Percentiles rank a stretch among this genome's conserved stretches.
Evolutionary conservation across 1,140 invertebrate species (phyloP).

Genomic region (Ruditapes philippinarum): DNA sequence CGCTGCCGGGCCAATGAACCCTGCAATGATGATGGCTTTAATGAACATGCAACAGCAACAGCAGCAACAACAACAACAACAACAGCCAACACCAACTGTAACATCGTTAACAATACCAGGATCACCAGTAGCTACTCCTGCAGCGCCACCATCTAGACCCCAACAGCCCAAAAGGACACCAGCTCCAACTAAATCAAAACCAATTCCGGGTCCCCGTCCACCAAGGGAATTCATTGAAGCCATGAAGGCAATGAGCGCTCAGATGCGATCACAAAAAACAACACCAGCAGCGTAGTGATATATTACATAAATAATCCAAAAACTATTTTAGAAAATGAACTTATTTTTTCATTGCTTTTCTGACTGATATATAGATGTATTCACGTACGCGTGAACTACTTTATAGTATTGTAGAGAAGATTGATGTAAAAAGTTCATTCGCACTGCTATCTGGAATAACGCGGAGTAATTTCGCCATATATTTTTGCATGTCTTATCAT

Average conservation of each 20-base stretch:
- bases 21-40: slow-evolving; percentile 19
- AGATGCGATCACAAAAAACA: slow-evolving; percentile 29
- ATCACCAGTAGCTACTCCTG: background rate
- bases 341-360: too few species aligned
- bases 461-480: too few species aligned
- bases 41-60: slow-evolving; percentile 40
- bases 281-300: background rate
- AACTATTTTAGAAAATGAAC: too few species aligned
- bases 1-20: background rate
- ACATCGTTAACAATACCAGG: background rate
- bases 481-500: too few species aligned
- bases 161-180: background rate
- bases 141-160: background rate
- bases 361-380: too few species aligned
- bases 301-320: background rate
- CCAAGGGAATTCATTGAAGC: slow-evolving; percentile 47
- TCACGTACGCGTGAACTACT: too few species aligned
- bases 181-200: background rate
- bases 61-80: slow-evolving; percentile 35
- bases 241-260: slow-evolving; percentile 44
- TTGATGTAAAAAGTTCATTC: too few species aligned
- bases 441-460: too few species aligned
- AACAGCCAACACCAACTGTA: background rate
- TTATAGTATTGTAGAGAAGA: too few species aligned
- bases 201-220: background rate